A percentile compares a stretch with the other conserved stretches of the same genome.
Evolutionary conservation across 2,888 invertebrate genomes (phyloP).

Genomic region (Hemicrepidius hirtus): DNA sequence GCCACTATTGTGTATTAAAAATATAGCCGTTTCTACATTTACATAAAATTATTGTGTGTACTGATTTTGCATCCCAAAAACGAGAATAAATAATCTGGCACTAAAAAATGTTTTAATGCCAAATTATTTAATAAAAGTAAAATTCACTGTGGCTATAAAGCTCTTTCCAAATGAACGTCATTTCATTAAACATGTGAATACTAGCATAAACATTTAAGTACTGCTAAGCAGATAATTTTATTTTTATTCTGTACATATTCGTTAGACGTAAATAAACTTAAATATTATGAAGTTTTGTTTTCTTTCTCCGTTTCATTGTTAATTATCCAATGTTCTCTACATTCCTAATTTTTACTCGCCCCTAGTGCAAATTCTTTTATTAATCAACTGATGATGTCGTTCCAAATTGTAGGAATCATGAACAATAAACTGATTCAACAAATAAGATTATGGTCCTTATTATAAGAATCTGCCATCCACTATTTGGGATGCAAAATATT

Average conservation of each 20-base stretch:
- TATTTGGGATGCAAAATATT: too few relatives aligned
- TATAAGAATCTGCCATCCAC: too few relatives aligned
- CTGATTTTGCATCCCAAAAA: constrained; percentile 17
- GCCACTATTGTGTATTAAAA: constrained; percentile 2
- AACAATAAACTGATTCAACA: too few relatives aligned
- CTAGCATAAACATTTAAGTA: constrained; percentile 61
- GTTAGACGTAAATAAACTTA: constrained; percentile 70
- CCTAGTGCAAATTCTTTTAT: too few relatives aligned
- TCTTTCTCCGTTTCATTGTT: too few relatives aligned
- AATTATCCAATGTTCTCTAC: too few relatives aligned
- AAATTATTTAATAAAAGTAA: constrained; percentile 44
- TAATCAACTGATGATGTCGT: too few relatives aligned
- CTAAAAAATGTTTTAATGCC: constrained; percentile 6
- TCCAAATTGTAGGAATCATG: too few relatives aligned
- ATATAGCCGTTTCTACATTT: constrained; percentile 14
- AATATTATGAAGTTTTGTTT: constrained; percentile 36
- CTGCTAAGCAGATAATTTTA: constrained; percentile 70
- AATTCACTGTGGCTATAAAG: constrained; percentile 52
- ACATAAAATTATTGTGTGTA: constrained; percentile 10
- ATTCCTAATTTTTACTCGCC: too few relatives aligned
- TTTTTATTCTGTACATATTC: constrained; percentile 72
- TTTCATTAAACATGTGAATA: constrained; percentile 51
- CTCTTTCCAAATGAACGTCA: constrained; percentile 55
- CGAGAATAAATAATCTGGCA: constrained; percentile 12
- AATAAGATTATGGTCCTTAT: too few relatives aligned